A percentile compares a stretch with the other conserved stretches of the same genome.
Conservation (phyloP, 1,140 invertebrate genomes). For the Aphidius ervi region DNA sequence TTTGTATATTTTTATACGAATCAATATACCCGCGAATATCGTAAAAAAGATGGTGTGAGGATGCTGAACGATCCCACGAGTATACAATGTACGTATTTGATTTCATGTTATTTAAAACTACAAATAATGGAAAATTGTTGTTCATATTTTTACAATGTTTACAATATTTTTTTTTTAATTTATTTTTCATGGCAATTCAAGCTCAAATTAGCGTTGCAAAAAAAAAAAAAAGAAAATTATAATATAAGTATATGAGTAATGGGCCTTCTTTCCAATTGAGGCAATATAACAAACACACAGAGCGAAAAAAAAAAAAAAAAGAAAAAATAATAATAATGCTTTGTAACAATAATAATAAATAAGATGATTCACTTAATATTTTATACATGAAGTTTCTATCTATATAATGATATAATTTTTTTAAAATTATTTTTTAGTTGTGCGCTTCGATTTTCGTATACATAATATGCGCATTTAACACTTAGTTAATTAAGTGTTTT, state of each 20-base stretch:
- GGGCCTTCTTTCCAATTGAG: slow-evolving; percentile 26
- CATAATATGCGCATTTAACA: background rate
- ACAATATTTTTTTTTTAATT: no score
- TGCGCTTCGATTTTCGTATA: slow-evolving; percentile 9
- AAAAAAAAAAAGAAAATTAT: slow-evolving; percentile 12
- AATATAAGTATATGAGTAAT: slow-evolving; percentile 15
- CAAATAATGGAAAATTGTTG: no score
- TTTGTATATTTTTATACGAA: slow-evolving; percentile 8
- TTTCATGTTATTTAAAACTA: no score
- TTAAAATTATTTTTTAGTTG: background rate
- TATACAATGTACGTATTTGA: background rate
- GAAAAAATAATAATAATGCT: slow-evolving; percentile 31
- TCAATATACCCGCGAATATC: background rate
- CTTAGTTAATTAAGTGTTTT: background rate
- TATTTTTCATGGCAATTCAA: slow-evolving; percentile 8
- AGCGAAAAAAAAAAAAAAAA: slow-evolving; percentile 18
- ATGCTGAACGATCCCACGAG: slow-evolving; percentile 8
- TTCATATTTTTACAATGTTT: no score
- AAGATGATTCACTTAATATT: slow-evolving; percentile 28
- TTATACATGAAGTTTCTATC: slow-evolving; percentile 25
- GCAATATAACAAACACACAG: slow-evolving; percentile 42
- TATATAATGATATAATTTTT: slow-evolving; percentile 24
- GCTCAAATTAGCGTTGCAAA: slow-evolving; percentile 28
- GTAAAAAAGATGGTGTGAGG: slow-evolving; percentile 1
- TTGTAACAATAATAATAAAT: slow-evolving; percentile 32